A percentile compares a stretch with the other conserved stretches of the same genome.
Evolutionary conservation across 2,888 invertebrate genomes (phyloP).

Genomic region (Phengaris alcon): DNA sequence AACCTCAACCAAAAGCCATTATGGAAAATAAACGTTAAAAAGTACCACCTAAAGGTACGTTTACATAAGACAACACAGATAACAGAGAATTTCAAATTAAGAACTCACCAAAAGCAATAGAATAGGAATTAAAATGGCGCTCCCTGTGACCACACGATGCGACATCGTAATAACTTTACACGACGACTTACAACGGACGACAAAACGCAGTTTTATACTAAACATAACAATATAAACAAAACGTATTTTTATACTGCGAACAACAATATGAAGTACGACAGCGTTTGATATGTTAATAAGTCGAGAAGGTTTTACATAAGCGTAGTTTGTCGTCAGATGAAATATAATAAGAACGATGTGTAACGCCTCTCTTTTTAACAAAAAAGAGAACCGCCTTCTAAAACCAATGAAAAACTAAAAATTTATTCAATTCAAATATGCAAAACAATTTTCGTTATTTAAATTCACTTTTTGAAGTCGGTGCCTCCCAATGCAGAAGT

Average conservation of each 20-base stretch:
- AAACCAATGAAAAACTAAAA: too few species aligned
- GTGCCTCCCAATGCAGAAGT: too few species aligned
- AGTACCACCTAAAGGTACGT: constrained; percentile 11
- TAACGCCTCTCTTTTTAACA: too few species aligned
- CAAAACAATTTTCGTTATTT: too few species aligned
- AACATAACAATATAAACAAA: not conserved
- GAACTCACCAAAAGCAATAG: constrained; percentile 37
- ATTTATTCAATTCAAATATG: too few species aligned
- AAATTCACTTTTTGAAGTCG: too few species aligned
- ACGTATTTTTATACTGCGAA: not conserved
- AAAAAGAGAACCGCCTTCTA: too few species aligned
- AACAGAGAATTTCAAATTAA: constrained; percentile 27
- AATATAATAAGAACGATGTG: too few species aligned
- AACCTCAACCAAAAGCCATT: not conserved
- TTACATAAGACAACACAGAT: constrained; percentile 11
- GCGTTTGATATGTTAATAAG: constrained; percentile 16
- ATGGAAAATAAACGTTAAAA: not conserved
- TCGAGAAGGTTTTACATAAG: constrained; percentile 3
- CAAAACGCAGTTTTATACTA: not conserved
- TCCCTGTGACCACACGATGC: not conserved
- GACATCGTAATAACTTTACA: constrained; percentile 12
- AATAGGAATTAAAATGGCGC: constrained; percentile 35
- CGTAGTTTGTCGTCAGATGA: not conserved
- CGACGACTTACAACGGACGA: not conserved
- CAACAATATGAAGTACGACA: not conserved